Percentiles rank a stretch among this genome's conserved stretches.
Evolutionary conservation across 1,140 invertebrate species (phyloP).

Genomic region (Drosophila quadrilineata): DNA sequence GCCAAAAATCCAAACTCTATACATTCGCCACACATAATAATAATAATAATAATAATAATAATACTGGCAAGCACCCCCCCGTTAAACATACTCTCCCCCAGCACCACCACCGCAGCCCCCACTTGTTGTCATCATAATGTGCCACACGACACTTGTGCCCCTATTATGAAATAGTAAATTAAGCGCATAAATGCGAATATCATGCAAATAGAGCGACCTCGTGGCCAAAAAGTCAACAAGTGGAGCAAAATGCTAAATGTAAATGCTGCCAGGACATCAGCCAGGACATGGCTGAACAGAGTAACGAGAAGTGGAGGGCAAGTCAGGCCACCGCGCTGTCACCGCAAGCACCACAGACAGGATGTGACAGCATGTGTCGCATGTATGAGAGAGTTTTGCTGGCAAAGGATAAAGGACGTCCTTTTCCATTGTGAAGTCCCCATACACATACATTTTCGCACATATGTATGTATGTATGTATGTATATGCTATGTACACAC

Average conservation of each 20-base stretch:
- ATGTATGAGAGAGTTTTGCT: too few relatives aligned
- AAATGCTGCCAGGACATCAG: constrained; percentile 52
- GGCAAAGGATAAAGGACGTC: too few relatives aligned
- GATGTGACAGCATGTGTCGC: constrained; percentile 30
- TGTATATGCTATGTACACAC: constrained; percentile 8
- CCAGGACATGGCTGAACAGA: constrained; percentile 4
- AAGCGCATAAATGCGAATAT: constrained; percentile 66
- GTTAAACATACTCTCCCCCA: too few relatives aligned
- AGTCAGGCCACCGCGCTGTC: not conserved
- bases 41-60: not conserved
- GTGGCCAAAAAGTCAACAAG: constrained; percentile 62
- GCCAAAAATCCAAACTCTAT: not conserved
- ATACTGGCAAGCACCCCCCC: not conserved
- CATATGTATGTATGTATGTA: constrained; percentile 2
- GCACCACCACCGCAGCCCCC: too few relatives aligned
- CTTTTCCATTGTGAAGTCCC: constrained; percentile 53
- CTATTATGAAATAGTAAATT: constrained; percentile 73
- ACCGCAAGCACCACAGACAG: constrained; percentile 23
- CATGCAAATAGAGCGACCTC: constrained; percentile 61
- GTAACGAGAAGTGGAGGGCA: not conserved
- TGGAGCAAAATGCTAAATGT: constrained; percentile 64
- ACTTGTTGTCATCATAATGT: not conserved
- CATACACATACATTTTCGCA: constrained; percentile 18
- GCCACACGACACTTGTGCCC: not conserved
- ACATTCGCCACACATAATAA: not conserved